Base-by-base conservation (phyloP, 2,113 vertebrate species). In the Pteruthius melanotis region DNA sequence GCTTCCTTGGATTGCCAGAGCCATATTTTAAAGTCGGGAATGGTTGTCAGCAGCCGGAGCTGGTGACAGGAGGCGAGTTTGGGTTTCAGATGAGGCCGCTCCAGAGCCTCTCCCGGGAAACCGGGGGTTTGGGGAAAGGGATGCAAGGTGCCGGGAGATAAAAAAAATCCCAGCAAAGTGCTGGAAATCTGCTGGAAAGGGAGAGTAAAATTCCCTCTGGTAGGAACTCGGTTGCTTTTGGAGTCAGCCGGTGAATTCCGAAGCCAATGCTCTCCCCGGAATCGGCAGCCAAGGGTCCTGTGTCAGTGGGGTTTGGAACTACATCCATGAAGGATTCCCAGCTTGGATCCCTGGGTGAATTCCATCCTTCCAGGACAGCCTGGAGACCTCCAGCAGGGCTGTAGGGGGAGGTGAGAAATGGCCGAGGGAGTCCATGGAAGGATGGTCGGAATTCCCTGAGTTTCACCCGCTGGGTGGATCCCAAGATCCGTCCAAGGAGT, bases 231-330 rank as follows among this genome's bases (percentile, higher is more conserved):
- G 14, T 6, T 52, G 37, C 27, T 7, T 8, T 44, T 4, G 28
- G 39, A 66, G 33, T 9, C 39, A 6, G 31, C 24, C 1, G 1
- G 27, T 9, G 59, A 33, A 21, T 59, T 35, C 45, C 42, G 17
- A 40, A 54, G 33, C 11, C 22, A 44, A 17, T 0, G 13, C 23
- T 33, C 4, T 31, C 8, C 17, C 26, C 0, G 0, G 72, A 52
- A 21, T 1, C 3, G 8, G 3, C 26, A 37, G 47, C 60, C 18
- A 6, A 49, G 52, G 19, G 6, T 37, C 20, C 45, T 2, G 2
- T 3, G 16, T 6, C 31, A 4, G 9, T 10, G 6, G 40, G 22
- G 10, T 35, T 90, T 9, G 71, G 69, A 15, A 23, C 2, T 0
- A 7, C 0, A 0, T 10, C 17, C 42, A 2, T 0, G 1, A 59